Evolutionary conservation across 2,797 vertebrate genomes (phyloP).

Genomic region (Eremophila alpestris): DNA sequence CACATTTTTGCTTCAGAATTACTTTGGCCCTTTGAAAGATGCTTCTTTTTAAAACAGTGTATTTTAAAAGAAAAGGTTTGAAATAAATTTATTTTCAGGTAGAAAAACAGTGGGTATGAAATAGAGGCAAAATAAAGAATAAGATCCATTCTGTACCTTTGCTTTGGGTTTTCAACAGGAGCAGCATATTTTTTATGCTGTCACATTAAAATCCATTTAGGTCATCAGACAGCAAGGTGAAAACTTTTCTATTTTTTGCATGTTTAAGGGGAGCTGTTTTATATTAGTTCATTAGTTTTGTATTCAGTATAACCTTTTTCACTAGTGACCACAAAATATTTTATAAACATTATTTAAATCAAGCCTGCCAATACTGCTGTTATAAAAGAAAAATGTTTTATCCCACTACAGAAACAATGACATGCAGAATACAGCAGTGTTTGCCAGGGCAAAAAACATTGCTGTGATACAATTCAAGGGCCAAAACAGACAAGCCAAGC

Average conservation of each 20-base stretch:
- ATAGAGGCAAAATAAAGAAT: neutral
- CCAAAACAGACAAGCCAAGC: slow-evolving; percentile 44
- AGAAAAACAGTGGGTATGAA: neutral
- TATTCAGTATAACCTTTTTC: neutral
- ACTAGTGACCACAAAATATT: neutral
- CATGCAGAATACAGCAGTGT: neutral
- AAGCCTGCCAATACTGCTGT: neutral
- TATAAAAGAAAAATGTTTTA: neutral
- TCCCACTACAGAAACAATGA: neutral
- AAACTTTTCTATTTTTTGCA: neutral
- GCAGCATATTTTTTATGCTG: neutral
- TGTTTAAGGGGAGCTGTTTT: neutral
- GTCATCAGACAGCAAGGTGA: neutral
- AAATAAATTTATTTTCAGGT: neutral
- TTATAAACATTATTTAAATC: neutral
- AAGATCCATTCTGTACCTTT: neutral
- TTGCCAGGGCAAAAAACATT: neutral
- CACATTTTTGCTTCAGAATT: neutral
- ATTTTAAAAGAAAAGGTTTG: neutral
- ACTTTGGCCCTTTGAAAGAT: neutral
- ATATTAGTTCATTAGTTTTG: neutral
- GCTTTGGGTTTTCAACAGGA: neutral
- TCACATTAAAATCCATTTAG: neutral
- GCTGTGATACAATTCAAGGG: neutral
- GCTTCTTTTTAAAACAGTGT: neutral